phyloP scores from a whole-genome alignment of 2,113 vertebrate species.

The Barbus barbus region DNA sequence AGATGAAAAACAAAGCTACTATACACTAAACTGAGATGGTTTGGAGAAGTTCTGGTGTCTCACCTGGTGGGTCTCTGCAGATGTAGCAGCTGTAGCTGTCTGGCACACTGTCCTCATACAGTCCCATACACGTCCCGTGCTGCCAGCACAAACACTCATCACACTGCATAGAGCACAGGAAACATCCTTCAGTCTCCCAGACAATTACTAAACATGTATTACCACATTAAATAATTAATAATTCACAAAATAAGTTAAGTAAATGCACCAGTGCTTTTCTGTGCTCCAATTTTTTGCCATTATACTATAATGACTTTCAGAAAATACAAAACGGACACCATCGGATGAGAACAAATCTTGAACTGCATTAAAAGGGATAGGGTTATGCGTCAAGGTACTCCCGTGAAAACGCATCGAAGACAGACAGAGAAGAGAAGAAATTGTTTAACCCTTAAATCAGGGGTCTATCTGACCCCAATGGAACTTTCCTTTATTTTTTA shows the following conservation, averaged over 20 bases:
- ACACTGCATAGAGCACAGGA: conserved; percentile 76
- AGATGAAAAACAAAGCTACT: not conserved
- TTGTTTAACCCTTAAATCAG: no score
- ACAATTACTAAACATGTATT: not conserved
- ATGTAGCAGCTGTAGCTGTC: conserved; percentile 93
- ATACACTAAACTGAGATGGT: not conserved
- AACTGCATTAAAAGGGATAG: no score
- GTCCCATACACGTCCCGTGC: conserved; percentile 96
- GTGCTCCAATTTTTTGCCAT: not conserved
- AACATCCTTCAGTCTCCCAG: not conserved
- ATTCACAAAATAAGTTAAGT: not conserved
- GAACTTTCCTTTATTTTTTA: no score
- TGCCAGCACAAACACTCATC: conserved; percentile 97
- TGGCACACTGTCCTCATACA: conserved; percentile 93
- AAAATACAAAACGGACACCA: no score
- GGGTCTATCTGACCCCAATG: no score
- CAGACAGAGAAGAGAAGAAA: no score
- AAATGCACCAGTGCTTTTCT: not conserved
- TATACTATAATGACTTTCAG: no score
- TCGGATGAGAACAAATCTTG: no score
- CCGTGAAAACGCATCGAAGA: no score
- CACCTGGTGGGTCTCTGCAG: conserved; percentile 94
- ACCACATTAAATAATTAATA: not conserved
- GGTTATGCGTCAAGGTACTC: no score
- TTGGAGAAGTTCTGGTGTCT: conserved; percentile 9